Evolutionary conservation across 2,113 vertebrate species (phyloP), one percentile per base, ranked within the genome.

Genomic region (Prolemur simus): DNA sequence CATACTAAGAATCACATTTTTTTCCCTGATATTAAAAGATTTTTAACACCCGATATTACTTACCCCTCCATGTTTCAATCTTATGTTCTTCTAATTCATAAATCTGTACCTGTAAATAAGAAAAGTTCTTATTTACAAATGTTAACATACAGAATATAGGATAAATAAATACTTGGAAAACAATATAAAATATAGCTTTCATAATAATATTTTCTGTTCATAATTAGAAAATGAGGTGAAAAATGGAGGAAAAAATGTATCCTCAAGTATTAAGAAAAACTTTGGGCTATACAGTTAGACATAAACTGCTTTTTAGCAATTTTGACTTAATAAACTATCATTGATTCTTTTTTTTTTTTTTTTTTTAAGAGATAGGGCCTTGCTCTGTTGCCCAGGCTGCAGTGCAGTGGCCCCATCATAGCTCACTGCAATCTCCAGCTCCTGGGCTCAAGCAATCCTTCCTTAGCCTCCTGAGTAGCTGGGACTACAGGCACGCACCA

Each of bases 1-100:
- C 4, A 66, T 2, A 49, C 7, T 3, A 54, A 63, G 66, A 17
- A 37, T 42, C 52, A 66, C 27, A 10, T 39, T 25, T 85, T 85
- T 81, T 54, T 56, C 13, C 45, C 25, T 12, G 37, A 73, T 10
- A 42, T 10, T 47, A 84, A 63, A 73, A 76, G 39, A 56, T 39
- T n/a, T 73, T 74, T 76, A 58, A 87, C 15, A 25, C 18, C 81
- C 39, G 87, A 93, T 20, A 11, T 60, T 84, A 89, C 98, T 98
- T 97, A 99, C 99, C 99, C 98, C 99, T 99, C 99, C 99, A 99
- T 0, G 99, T 99, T 98, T 99, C 99, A 96, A 99, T 99, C 97
- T 99, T 99, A 98, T 99, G 99, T 91, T 99, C 99, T 96, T 99
- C 99, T 98, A 99, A 98, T 98, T 99, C 99, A 97, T 99, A 99